Percentiles rank a stretch among this genome's conserved stretches.
Conservation (phyloP, 2,113 vertebrate species). For the Oncorhynchus mykiss region DNA sequence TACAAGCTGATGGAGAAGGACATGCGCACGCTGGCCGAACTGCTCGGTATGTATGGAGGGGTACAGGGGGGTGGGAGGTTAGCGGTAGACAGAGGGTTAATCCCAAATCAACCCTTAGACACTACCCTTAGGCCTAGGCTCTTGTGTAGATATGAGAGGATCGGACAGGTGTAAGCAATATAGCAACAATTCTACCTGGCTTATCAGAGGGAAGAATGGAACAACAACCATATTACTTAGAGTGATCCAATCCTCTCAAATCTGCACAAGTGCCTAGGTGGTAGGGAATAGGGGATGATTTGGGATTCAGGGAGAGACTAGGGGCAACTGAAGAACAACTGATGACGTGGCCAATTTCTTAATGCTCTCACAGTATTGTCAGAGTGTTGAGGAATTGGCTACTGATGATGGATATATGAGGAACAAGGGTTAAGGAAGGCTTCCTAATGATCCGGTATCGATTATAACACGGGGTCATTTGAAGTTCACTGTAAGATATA, state of each 20-base stretch:
- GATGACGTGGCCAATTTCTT: too few relatives aligned
- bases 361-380: too few relatives aligned
- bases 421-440: neutral
- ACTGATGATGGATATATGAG: neutral
- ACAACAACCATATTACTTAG: too few relatives aligned
- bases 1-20: conserved; percentile 97
- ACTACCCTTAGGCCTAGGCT: too few relatives aligned
- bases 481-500: neutral
- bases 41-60: conserved; percentile 79
- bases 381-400: neutral
- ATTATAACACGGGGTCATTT: neutral
- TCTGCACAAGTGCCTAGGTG: too few relatives aligned
- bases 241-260: too few relatives aligned
- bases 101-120: too few relatives aligned
- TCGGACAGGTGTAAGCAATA: neutral
- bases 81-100: neutral
- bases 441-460: neutral
- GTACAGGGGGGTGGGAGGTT: neutral
- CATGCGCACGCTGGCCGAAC: conserved; percentile 89
- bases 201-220: too few relatives aligned
- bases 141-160: neutral
- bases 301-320: too few relatives aligned
- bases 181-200: too few relatives aligned
- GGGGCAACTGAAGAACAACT: too few relatives aligned
- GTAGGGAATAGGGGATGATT: too few relatives aligned